A percentile compares a stretch with the other conserved stretches of the same genome.
Evolutionary conservation across 2,888 invertebrate species (phyloP).

Genomic region (Morpho helenor): DNA sequence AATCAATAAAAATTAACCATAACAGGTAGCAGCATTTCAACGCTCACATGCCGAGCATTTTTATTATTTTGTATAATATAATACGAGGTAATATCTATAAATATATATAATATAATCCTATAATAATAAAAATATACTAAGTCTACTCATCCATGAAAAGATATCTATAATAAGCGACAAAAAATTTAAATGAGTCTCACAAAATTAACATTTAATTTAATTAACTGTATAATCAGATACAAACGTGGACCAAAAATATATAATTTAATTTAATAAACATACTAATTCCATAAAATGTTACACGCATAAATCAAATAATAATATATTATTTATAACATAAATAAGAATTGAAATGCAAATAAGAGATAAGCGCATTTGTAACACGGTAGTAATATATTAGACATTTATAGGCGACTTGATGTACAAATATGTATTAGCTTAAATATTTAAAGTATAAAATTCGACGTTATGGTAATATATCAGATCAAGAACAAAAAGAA

Average conservation of each 20-base stretch:
- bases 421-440: conserved; percentile 3
- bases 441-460: conserved; percentile 6
- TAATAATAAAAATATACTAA: no score
- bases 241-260: no score
- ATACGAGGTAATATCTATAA: no score
- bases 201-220: conserved; percentile 7
- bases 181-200: not conserved
- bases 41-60: no score
- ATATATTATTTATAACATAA: conserved; percentile 1
- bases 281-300: conserved; percentile 4
- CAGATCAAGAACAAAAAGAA: no score
- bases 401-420: conserved; percentile 1
- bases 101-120: no score
- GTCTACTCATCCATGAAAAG: no score
- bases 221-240: no score
- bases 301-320: conserved; percentile 3
- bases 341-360: conserved; percentile 2
- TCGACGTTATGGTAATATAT: not conserved
- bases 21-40: no score
- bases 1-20: no score
- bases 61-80: no score
- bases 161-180: not conserved
- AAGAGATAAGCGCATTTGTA: not conserved
- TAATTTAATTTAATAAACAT: not conserved
- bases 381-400: not conserved